Evolutionary conservation across 1,140 invertebrate genomes (phyloP), one percentile per base, ranked within the genome.

Genomic region (Zaprionus gabonicus): DNA sequence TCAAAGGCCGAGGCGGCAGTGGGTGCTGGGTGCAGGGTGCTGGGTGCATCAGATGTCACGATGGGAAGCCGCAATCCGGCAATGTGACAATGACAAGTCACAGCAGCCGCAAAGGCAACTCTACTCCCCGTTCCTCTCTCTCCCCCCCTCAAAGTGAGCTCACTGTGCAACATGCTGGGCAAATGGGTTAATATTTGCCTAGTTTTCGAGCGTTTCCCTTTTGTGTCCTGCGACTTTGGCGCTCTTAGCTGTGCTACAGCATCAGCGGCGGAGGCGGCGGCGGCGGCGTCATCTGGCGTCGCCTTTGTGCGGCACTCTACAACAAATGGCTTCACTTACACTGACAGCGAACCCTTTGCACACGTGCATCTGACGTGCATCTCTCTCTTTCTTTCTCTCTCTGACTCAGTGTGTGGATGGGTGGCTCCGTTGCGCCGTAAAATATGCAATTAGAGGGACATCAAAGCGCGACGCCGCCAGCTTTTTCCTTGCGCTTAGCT

Each of bases 381-480:
- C 55, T 62, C 15, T 23, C 23, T 65, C 23, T 7, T 12, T 6
- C 13, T 28, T 25, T 41, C 9, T 4, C 34, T 9, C 28, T 55
- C 31, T 49, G 38, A 59, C 27, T 70, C 44, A 49, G 55, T 34
- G 41, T 62, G 36, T 65, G 56, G 51, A 55, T 55, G 56, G 67
- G 55, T 60, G 64, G 72, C 71, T 90, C 71, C 73, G 70, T 76
- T 76, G 81, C 86, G 76, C 85, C 88, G 81, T 90, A 90, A 90
- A 90, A 90, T 90, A 90, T 90, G 85, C 85, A 90, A 90, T 90
- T 90, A 90, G 85, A 90, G 85, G 84, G 72, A 91, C 86, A 90
- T 90, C 85, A 90, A 90, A 90, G 85, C 85, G 64, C 67, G 55
- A 41, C 41, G 57, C 74, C 70, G 65, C 51, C 62, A 57, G 55